Base-by-base conservation (phyloP, 2,113 vertebrate species). In the Alethe diademata region DNA sequence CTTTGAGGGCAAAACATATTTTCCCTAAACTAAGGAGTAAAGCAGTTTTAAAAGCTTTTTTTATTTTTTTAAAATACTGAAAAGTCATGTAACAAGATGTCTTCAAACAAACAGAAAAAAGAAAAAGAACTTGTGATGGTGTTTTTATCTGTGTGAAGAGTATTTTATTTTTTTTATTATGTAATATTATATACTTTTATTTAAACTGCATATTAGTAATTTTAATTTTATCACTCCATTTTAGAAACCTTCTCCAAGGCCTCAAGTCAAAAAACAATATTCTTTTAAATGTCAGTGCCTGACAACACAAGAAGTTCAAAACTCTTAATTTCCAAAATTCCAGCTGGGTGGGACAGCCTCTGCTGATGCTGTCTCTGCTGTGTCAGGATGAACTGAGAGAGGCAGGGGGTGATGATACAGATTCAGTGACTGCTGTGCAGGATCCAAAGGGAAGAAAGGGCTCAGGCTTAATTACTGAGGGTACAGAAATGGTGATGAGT, bases 401-500 rank as follows among this genome's bases (percentile, higher is more conserved):
- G 58, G 36, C 62, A 33, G 24, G 43, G 4, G n/a, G 15, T 14
- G 18, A 70, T 19, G 64, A 14, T 15, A 23, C n/a, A 64, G 47
- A n/a, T 4, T 19, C 54, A 56, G 38, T 26, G 71, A n/a, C 31
- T 3, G 3, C 71, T 60, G 29, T 2, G 2, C 67, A 38, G 36
- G 40, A 69, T 61, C 18, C 25, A 35, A 42, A 47, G 71, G 51
- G 48, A 78, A 50, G 33, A 71, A 71, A 47, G 50, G 35, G 12
- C 26, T 43, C 0, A 0, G 57, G 19, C 2, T 70, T 60, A 23
- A 54, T 22, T 33, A 23, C 15, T 58, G 56, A 84, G 19, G 8
- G 28, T 31, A 5, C 19, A 61, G 53, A 65, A 48, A 31, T 29
- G 42, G 22, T 35, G 42, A 65, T 75, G 66, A 90, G 51, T 67